Base-by-base conservation (phyloP, 2,888 invertebrate genomes). In the Cephus pulcher region DNA sequence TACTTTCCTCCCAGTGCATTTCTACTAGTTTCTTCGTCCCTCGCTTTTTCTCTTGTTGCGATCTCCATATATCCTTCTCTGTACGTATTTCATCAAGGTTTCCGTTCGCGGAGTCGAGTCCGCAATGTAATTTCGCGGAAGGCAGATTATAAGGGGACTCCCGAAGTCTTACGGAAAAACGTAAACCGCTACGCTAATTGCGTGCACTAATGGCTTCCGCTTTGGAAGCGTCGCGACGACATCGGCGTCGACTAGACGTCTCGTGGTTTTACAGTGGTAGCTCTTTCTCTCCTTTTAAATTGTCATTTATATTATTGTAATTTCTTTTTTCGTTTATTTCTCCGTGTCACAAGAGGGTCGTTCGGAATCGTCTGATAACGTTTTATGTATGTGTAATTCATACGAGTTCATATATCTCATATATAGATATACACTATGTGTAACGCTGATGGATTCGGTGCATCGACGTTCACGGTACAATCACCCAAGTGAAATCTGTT, bases 401-500 rank as follows among this genome's bases (percentile, higher is more conserved):
- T 56, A 56, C 23, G 56, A 56, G 56, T 56, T 56, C 15, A 23
- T 56, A 9, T 23, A 23, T 23, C 2, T 23, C 2, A 2, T 56
- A 56, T 56, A 9, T 56, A 23, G 56, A 56, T 56, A 56, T 23
- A 23, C 40, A 9, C 56, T 56, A 2, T 56, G 23, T 40, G 23
- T 1, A 56, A 6, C 9, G 23, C 23, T 56, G 23, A 23, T 56
- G 71, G 71, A 71, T 71, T 71, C 12, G 71, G 71, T 71, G 71
- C 75, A 71, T 80, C 80, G 81, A 80, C 82, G 84, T 84, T 85
- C 75, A 77, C 73, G 83, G 80, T 78, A 84, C 83, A 84, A 87
- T 87, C 74, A 86, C 83, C 83, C 83, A 84, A 83, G 83, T 84
- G 85, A 87, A 88, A 88, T 88, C 84, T 86, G 84, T 85, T 86